Evolutionary conservation across 2,113 vertebrate genomes (phyloP).

Genomic region (Ophiodon elongatus): DNA sequence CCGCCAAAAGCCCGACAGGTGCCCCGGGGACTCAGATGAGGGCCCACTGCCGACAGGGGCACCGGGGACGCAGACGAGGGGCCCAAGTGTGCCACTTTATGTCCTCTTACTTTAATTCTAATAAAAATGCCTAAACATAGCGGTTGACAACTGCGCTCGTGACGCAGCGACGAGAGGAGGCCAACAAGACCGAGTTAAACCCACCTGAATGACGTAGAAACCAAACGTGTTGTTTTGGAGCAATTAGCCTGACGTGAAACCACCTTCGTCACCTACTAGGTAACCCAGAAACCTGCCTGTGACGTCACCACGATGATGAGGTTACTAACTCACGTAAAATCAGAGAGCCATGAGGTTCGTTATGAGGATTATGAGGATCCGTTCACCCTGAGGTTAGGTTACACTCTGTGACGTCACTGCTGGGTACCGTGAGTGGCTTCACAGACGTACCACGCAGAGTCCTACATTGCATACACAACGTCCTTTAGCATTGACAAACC

Average conservation of each 20-base stretch:
- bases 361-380: not conserved
- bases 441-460: accelerated
- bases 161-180: no score
- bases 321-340: no score
- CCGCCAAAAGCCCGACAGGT: conserved; percentile 51
- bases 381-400: not conserved
- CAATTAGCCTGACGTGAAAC: conserved; percentile 11
- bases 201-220: no score
- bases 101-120: not conserved
- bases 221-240: not conserved
- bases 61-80: not conserved
- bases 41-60: no score
- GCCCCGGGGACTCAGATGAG: not conserved
- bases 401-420: not conserved
- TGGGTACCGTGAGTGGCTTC: not conserved
- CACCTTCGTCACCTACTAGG: conserved; percentile 31
- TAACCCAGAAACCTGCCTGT: no score
- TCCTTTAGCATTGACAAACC: no score
- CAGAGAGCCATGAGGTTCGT: not conserved
- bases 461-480: no score
- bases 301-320: no score
- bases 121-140: not conserved
- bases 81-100: not conserved
- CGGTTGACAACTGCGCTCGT: not conserved
- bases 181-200: no score